Percentiles rank a stretch among this genome's conserved stretches.
These are phyloP conservation scores for Sylvietta virens DNA, from an alignment of 2,113 vertebrate species.

Conservation along the genomic window DNA sequence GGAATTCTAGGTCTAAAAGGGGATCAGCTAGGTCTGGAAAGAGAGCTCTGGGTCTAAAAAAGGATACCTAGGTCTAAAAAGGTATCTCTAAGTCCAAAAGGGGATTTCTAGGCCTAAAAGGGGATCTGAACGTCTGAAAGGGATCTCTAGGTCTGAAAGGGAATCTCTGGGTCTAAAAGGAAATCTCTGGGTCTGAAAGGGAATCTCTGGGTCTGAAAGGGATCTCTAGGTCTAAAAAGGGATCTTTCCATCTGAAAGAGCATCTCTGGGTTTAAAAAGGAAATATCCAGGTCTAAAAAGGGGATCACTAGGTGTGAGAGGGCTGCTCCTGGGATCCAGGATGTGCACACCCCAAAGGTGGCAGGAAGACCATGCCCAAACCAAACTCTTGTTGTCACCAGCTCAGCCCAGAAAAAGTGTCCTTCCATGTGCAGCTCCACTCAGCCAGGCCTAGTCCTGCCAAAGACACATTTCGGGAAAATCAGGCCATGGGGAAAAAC, in stretches of 20 bases:
- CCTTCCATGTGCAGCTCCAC: fast-evolving
- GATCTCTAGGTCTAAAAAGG: not conserved
- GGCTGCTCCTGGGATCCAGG: not conserved
- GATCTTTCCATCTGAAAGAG: not conserved
- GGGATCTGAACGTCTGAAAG: fast-evolving
- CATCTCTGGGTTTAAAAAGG: not conserved
- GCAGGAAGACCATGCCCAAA: not conserved
- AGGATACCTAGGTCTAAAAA: too few species aligned
- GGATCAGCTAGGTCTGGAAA: not conserved
- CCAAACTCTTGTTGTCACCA: not conserved
- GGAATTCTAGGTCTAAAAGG: not conserved
- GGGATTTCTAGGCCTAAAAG: not conserved
- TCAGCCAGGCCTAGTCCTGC: not conserved
- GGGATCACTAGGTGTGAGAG: not conserved
- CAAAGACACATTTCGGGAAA: not conserved
- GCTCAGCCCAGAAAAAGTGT: not conserved
- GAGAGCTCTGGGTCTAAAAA: not conserved
- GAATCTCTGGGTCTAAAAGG: not conserved
- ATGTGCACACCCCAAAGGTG: fast-evolving
- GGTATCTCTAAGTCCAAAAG: too few species aligned
- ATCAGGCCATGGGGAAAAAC: not conserved
- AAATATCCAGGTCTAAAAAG: not conserved
- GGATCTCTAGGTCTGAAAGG: fast-evolving
- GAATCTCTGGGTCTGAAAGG: not conserved
- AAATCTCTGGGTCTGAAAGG: not conserved